A percentile compares a stretch with the other conserved stretches of the same genome.
Conservation (phyloP, 1,140 invertebrate species). For the Drosophila kikkawai region DNA sequence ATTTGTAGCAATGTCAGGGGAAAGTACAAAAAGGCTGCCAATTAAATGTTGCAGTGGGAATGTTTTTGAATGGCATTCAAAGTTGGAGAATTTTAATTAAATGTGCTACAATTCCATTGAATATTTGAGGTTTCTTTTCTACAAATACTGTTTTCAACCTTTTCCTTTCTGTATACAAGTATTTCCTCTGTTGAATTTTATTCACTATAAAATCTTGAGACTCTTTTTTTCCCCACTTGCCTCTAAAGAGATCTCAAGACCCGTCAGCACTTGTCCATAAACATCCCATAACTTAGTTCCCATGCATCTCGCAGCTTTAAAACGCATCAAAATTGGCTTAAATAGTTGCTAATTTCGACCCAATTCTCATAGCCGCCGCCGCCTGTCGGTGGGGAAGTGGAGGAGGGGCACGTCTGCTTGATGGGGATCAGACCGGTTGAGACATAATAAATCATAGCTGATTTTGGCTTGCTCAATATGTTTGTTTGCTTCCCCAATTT, state of each 20-base stretch:
- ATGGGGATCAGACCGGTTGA: constrained; percentile 31
- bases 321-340: constrained; percentile 54
- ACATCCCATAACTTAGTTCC: constrained; percentile 26
- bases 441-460: constrained; percentile 66
- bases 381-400: constrained; percentile 14
- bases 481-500: constrained; percentile 51
- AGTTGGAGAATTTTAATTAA: constrained; percentile 19
- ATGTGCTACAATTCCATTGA: neutral
- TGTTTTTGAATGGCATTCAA: constrained; percentile 11
- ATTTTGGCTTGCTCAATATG: constrained; percentile 57
- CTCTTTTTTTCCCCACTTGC: constrained; percentile 3
- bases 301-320: constrained; percentile 35
- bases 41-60: constrained; percentile 35
- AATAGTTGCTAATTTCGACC: constrained; percentile 76
- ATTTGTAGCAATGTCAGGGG: constrained; percentile 57
- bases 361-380: constrained; percentile 57
- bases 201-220: neutral
- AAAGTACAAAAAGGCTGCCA: constrained; percentile 48
- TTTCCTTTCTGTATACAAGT: no score
- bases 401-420: neutral
- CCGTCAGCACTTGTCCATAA: constrained; percentile 31
- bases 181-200: neutral
- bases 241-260: neutral
- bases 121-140: neutral
- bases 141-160: neutral